Evolutionary conservation across 1,140 invertebrate species (phyloP), one percentile per base, ranked within the genome.

Genomic region (Rhopalosiphum padi): DNA sequence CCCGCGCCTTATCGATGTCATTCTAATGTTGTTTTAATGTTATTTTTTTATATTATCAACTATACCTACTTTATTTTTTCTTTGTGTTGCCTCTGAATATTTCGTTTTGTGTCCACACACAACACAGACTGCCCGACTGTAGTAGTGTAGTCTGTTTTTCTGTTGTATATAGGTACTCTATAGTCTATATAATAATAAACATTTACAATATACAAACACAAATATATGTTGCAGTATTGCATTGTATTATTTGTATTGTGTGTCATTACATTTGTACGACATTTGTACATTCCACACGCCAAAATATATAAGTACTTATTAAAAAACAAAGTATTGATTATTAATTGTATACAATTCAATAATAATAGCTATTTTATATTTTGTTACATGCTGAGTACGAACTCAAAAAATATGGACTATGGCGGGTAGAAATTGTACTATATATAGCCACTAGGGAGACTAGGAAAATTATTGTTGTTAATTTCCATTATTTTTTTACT

Each of bases 1-100:
- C n/a, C 60, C 60, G 82, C 22, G 37, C 82, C 82, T 22, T 83
- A 41, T 83, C 37, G 37, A 41, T 83, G 82, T 83, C 22, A 83
- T 83, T 83, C 37, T 83, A 83, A 83, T 83, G 82, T 35, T 83
- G 37, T 83, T 83, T 83, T 83, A 41, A 83, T 83, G 82, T 83
- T 41, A 23, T 83, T 83, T 82, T 83, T 83, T 83, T 83, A 83
- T 83, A 7, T 41, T 41, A 83, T 83, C 22, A 60, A 25, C 30
- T 83, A 41, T 82, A 35, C n/a, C 30, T 60, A 3, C 35, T 83
- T n/a, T 77, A 68, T 77, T 68, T n/a, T 77, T 77, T 77, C 60
- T 51, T 51, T 77, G 60, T 77, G 30, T n/a, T n/a, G 1, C 60
- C 60, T 6, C 60, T 77, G 15, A 18, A n/a, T 77, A 35, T n/a